Conservation (phyloP, 1,140 invertebrate species). For the Colletes latitarsis region DNA sequence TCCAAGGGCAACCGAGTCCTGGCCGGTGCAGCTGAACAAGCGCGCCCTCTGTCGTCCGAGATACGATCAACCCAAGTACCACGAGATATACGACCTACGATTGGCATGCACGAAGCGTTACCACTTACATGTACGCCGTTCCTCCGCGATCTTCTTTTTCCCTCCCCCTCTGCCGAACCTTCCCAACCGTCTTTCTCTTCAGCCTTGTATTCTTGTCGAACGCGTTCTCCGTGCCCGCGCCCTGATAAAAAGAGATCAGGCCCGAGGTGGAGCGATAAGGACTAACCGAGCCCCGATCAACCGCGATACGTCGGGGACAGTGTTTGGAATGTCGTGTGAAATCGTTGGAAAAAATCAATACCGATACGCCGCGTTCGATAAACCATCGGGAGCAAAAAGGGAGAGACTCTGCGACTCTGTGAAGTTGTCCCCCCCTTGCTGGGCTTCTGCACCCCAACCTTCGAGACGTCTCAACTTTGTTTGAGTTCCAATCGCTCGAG, state of each 20-base stretch:
- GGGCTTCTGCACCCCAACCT: background rate
- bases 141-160: conserved; percentile 35
- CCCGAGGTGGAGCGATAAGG: conserved; percentile 18
- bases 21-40: conserved; percentile 44
- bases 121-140: conserved; percentile 67
- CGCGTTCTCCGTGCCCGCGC: conserved; percentile 39
- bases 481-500: too few relatives aligned
- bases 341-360: conserved; percentile 45
- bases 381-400: background rate
- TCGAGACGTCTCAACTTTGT: too few relatives aligned
- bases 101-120: conserved; percentile 71
- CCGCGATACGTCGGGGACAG: conserved; percentile 30
- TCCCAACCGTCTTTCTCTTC: conserved; percentile 5
- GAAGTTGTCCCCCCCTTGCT: background rate
- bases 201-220: conserved; percentile 51
- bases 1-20: conserved; percentile 46
- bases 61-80: conserved; percentile 67
- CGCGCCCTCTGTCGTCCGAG: conserved; percentile 60
- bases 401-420: background rate
- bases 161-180: background rate
- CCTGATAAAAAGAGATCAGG: conserved; percentile 46
- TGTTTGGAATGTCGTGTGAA: conserved; percentile 43
- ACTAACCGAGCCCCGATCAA: conserved; percentile 18
- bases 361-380: conserved; percentile 20
- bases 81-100: conserved; percentile 70